A percentile compares a stretch with the other conserved stretches of the same genome.
Conservation (phyloP, 2,888 invertebrate genomes). For the Parnassius glacialis region DNA sequence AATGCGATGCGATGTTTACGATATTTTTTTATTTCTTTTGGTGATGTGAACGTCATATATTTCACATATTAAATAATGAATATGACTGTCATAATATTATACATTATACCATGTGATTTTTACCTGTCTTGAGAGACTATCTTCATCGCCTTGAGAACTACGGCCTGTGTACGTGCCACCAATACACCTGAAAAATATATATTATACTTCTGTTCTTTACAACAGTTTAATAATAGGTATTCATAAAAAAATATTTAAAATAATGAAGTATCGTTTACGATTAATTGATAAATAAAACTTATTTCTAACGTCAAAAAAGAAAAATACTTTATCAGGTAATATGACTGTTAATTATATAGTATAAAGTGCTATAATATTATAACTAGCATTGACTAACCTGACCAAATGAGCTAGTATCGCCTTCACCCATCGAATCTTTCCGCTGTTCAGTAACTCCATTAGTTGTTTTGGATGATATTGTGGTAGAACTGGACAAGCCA, state of each 20-base stretch:
- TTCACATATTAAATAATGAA: conserved; percentile 18
- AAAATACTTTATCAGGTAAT: too few species aligned
- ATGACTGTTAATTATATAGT: too few species aligned
- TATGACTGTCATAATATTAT: conserved; percentile 13
- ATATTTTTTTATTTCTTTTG: conserved; percentile 3
- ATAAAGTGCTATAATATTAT: too few species aligned
- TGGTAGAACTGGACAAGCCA: conserved; percentile 98
- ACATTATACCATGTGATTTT: conserved; percentile 20
- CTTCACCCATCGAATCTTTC: conserved; percentile 98
- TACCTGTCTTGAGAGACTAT: conserved; percentile 81
- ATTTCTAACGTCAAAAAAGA: too few species aligned
- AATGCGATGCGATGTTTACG: conserved; percentile 14
- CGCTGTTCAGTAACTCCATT: conserved; percentile 98
- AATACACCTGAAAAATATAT: conserved; percentile 73
- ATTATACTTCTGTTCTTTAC: not conserved
- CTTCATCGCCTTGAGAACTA: conserved; percentile 80
- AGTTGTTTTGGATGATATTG: conserved; percentile 99
- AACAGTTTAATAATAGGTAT: not conserved
- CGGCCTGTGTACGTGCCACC: conserved; percentile 81
- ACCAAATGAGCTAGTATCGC: conserved; percentile 98
- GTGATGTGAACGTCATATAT: conserved; percentile 26
- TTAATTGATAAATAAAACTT: too few species aligned
- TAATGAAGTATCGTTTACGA: too few species aligned
- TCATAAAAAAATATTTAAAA: too few species aligned
- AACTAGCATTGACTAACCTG: conserved; percentile 71